Percentiles rank a stretch among this genome's conserved stretches.
Conservation (phyloP, 2,113 vertebrate genomes). For the Arvicanthis niloticus region DNA sequence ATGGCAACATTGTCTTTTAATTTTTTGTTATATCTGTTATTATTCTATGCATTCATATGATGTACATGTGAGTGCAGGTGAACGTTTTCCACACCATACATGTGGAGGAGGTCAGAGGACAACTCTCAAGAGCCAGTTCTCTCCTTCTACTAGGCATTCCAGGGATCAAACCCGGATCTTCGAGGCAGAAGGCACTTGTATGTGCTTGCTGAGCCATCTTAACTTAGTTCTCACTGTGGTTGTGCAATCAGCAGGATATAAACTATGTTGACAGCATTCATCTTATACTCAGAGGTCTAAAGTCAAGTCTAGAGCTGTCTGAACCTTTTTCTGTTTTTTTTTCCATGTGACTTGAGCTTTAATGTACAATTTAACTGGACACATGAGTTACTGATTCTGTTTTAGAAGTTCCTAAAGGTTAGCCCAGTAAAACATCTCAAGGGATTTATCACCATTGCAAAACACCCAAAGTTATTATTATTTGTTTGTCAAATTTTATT, state of each 20-base stretch:
- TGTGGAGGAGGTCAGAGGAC: background rate
- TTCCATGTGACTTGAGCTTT: background rate
- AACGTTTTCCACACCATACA: background rate
- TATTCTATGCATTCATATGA: background rate
- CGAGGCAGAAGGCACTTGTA: background rate
- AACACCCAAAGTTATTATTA: background rate
- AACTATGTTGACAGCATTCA: background rate
- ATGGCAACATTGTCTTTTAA: background rate
- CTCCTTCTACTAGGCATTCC: too few species aligned
- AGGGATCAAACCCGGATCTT: background rate
- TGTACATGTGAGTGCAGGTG: background rate
- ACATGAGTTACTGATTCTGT: background rate
- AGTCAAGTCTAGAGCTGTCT: background rate
- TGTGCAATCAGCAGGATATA: background rate
- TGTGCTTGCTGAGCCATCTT: background rate
- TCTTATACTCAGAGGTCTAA: background rate
- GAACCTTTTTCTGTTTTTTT: background rate
- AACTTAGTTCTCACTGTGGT: background rate
- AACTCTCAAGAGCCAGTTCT: background rate
- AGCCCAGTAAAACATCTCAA: conserved; percentile 3
- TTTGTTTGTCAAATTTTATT: conserved; percentile 13
- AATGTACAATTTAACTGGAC: background rate
- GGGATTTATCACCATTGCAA: background rate
- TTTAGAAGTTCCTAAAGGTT: conserved; percentile 44
- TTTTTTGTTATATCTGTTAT: background rate